A percentile compares a stretch with the other conserved stretches of the same genome.
Conservation (phyloP, 2,888 invertebrate genomes). For the Charanyca ferruginea region DNA sequence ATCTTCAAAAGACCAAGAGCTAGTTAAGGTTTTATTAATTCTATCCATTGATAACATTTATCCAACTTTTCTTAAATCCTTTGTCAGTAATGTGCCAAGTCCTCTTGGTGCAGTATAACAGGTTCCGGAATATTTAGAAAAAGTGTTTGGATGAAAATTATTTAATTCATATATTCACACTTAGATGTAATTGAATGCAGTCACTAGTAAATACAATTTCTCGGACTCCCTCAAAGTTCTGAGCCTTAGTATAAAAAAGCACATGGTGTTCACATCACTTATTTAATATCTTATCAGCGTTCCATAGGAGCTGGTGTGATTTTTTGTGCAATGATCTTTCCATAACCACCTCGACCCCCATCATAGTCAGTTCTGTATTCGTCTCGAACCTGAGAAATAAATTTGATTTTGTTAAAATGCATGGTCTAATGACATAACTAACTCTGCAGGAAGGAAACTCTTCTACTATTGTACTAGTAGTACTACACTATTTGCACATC, state of each 20-base stretch:
- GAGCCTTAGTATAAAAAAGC: slow-evolving; percentile 53
- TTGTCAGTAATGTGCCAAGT: not conserved
- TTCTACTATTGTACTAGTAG: too few species aligned
- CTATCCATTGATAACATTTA: too few species aligned
- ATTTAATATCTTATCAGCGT: slow-evolving; percentile 75
- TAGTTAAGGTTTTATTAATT: not conserved
- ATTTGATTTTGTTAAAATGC: not conserved
- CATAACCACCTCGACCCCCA: slow-evolving; percentile 98
- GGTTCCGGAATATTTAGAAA: not conserved
- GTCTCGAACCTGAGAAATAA: slow-evolving; percentile 95
- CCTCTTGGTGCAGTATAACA: too few species aligned
- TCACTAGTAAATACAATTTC: slow-evolving; percentile 59
- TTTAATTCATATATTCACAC: slow-evolving; percentile 63
- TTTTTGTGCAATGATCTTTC: slow-evolving; percentile 97
- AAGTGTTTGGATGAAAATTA: slow-evolving; percentile 43
- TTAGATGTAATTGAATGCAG: slow-evolving; percentile 69
- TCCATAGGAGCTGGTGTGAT: slow-evolving; percentile 92
- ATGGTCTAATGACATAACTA: not conserved
- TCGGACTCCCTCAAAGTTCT: slow-evolving; percentile 77
- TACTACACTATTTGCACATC: too few species aligned
- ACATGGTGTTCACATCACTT: slow-evolving; percentile 60
- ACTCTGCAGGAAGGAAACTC: not conserved
- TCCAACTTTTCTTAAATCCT: not conserved
- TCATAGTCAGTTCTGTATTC: slow-evolving; percentile 99
- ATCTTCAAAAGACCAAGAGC: not conserved